Evolutionary conservation across 1,140 invertebrate species (phyloP).

Genomic region (Drosophila bocki): DNA sequence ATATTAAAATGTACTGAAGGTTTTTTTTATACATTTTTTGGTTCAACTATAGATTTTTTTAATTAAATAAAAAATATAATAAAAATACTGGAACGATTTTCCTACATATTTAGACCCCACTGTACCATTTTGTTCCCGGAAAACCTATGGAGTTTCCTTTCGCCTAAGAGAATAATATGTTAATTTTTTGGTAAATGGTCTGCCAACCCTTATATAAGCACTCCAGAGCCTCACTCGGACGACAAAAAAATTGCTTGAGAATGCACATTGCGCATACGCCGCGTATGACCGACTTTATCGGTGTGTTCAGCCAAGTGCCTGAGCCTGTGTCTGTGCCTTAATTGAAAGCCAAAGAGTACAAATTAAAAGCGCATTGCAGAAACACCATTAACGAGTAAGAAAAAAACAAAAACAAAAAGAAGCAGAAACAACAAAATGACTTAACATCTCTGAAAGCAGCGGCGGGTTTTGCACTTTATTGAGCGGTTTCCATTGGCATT

Average conservation of each 20-base stretch:
- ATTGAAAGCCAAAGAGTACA: slow-evolving; percentile 71
- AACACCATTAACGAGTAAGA: slow-evolving; percentile 40
- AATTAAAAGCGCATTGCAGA: slow-evolving; percentile 75
- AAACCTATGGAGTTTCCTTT: no score
- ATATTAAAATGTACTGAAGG: no score
- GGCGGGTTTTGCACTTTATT: slow-evolving; percentile 74
- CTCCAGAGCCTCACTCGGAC: background rate
- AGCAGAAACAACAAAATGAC: slow-evolving; percentile 30
- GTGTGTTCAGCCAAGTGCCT: background rate
- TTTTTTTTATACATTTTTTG: no score
- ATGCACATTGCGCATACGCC: slow-evolving; percentile 52
- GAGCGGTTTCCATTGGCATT: slow-evolving; percentile 63
- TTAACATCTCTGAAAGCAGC: slow-evolving; percentile 38
- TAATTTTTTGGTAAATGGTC: background rate
- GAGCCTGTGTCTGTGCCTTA: slow-evolving; percentile 43
- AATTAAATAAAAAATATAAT: no score
- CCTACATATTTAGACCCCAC: no score
- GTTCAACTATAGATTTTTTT: no score
- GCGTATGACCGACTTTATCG: slow-evolving; percentile 30
- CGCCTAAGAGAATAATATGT: background rate
- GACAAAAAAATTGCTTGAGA: slow-evolving; percentile 40
- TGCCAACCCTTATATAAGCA: slow-evolving; percentile 18
- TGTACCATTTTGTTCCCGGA: no score
- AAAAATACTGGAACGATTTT: no score
- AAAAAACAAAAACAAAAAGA: slow-evolving; percentile 1